Base-by-base conservation (phyloP, 2,113 vertebrate species). In the Phycodurus eques region DNA sequence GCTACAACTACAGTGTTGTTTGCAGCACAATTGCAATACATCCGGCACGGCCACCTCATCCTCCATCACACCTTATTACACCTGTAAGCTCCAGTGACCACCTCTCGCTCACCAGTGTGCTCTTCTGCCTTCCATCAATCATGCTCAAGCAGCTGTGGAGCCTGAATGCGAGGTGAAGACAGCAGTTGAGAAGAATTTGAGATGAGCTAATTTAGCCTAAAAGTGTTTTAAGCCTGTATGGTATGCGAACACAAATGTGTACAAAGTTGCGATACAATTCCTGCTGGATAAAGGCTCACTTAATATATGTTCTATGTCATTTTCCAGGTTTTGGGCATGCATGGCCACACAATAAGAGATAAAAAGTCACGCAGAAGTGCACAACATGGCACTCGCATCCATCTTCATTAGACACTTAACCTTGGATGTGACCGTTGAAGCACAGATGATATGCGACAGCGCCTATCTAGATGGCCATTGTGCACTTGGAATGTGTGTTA, bases 61-160 rank as follows among this genome's bases (percentile, higher is more conserved):
- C 71, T 70, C 66, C 76, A 86, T 83, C 85, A 86, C 81, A 80
- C 81, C 77, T 77, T 85, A 86, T 87, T 87, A 88, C 80, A 72
- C 76, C 74, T 70, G 13, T 70, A 79, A 70, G 83, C 81, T 80
- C 74, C 72, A 73, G 72, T 83, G 79, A 81, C 80, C 83, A 82
- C 81, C 73, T 78, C 77, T 79, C 76, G 67, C 78, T 76, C 70
- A 61, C 73, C 80, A 78, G 2, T 17, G 69, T 77, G 70, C 70
- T 74, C 68, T 17, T 65, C 51, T 71, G 72, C 68, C 68, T 71
- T 71, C 83, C 86, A 89, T 88, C 87, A 85, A 83, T 90, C 87
- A 90, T 75, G 68, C 74, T 81, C 86, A 88, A 82, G 79, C 27
- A 85, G 77, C 80, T 83, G 64, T 49, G 59, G 70, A 73, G 44